These are phyloP conservation scores for Furcifer pardalis DNA, from an alignment of 2,797 vertebrate species.

Conservation along the genomic window DNA sequence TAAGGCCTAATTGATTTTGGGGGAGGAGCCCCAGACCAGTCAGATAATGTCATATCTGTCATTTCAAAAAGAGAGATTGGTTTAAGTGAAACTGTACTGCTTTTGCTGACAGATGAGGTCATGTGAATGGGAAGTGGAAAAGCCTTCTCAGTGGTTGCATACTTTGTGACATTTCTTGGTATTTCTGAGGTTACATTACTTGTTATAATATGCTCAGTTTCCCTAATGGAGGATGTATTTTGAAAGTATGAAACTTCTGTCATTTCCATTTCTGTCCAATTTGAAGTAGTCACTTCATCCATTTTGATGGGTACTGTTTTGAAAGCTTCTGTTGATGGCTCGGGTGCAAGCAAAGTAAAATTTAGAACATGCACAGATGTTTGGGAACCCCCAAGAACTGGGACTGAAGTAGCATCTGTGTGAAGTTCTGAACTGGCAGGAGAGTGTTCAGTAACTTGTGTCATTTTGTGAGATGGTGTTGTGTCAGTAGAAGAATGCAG, in stretches of 20 bases:
- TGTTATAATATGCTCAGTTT: slow-evolving; percentile 27
- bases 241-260: slow-evolving; percentile 53
- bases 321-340: slow-evolving; percentile 39
- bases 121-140: slow-evolving; percentile 36
- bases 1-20: slow-evolving; percentile 44
- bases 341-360: slow-evolving; percentile 43
- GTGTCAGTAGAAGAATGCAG: slow-evolving; percentile 45
- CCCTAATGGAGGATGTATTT: slow-evolving; percentile 49
- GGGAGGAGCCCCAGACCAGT: slow-evolving; percentile 33
- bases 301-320: slow-evolving; percentile 25
- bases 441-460: slow-evolving; percentile 47
- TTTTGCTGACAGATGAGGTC: slow-evolving; percentile 39
- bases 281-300: slow-evolving; percentile 32
- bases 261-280: slow-evolving; percentile 36
- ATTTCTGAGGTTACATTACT: slow-evolving; percentile 30
- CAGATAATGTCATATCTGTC: slow-evolving; percentile 16
- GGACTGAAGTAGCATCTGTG: slow-evolving; percentile 35
- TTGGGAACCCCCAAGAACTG: slow-evolving; percentile 48
- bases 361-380: slow-evolving; percentile 8
- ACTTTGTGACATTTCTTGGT: slow-evolving; percentile 42
- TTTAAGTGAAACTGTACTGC: slow-evolving; percentile 43
- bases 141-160: slow-evolving; percentile 41
- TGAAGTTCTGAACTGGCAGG: slow-evolving; percentile 40
- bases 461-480: slow-evolving; percentile 33
- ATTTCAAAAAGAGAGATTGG: slow-evolving; percentile 42